These are phyloP conservation scores for Harpagoxenus sublaevis DNA, from an alignment of 2,888 invertebrate species.

Conservation along the genomic window DNA sequence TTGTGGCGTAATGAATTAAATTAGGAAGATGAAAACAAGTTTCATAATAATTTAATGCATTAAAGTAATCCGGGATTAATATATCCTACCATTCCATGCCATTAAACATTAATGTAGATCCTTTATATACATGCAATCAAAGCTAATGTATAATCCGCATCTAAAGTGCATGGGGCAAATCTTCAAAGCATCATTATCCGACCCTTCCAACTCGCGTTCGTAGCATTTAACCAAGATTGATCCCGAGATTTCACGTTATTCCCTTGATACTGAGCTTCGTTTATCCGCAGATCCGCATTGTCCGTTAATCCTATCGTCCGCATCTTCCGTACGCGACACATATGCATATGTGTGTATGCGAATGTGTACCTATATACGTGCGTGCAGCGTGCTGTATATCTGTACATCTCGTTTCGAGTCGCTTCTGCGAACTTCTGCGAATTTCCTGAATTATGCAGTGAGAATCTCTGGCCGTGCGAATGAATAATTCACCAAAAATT, in stretches of 20 bases:
- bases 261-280: constrained; percentile 15
- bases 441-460: constrained; percentile 30
- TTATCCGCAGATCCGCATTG: constrained; percentile 19
- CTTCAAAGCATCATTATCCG: constrained; percentile 34
- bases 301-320: constrained; percentile 35
- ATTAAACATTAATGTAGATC: neutral
- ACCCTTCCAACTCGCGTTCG: constrained; percentile 1
- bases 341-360: neutral
- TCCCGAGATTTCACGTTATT: constrained; percentile 32
- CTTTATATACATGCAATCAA: constrained; percentile 13
- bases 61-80: neutral
- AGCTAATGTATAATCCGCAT: constrained; percentile 25
- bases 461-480: constrained; percentile 27
- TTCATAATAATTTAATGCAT: constrained; percentile 12
- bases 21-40: neutral
- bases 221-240: constrained; percentile 48
- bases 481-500: constrained; percentile 42
- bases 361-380: neutral
- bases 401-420: neutral
- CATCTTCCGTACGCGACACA: neutral
- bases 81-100: neutral
- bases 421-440: constrained; percentile 1
- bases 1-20: neutral
- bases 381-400: neutral
- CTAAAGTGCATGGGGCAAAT: constrained; percentile 19